Conservation (phyloP, 2,113 vertebrate genomes). For the Callionymus lyra region DNA sequence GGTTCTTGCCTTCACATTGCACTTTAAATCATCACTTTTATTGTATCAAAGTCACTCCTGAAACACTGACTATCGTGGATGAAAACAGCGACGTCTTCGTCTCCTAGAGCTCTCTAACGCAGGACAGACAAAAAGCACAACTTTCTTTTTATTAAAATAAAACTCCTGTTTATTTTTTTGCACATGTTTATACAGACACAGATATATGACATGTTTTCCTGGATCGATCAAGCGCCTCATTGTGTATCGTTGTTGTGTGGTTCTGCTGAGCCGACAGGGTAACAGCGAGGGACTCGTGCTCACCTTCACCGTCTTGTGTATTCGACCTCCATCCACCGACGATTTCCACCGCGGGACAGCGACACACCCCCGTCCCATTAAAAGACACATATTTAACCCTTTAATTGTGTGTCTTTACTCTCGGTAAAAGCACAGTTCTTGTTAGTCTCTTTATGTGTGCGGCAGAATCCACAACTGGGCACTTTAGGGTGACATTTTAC, state of each 20-base stretch:
- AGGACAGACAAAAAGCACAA: conserved; percentile 63
- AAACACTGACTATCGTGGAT: too few species aligned
- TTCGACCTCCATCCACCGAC: too few species aligned
- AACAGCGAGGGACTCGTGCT: neutral
- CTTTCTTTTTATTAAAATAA: conserved; percentile 47
- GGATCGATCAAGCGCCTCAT: conserved; percentile 12
- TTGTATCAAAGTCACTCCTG: too few species aligned
- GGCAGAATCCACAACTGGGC: conserved; percentile 49
- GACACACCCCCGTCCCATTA: too few species aligned
- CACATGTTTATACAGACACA: neutral
- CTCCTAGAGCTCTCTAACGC: conserved; percentile 41
- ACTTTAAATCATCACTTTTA: conserved; percentile 46
- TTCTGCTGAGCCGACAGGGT: conserved; percentile 53
- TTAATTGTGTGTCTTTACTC: too few species aligned
- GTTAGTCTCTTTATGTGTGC: conserved; percentile 27
- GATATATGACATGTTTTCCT: too few species aligned
- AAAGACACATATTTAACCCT: too few species aligned
- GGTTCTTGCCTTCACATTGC: conserved; percentile 48
- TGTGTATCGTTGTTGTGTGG: conserved; percentile 20
- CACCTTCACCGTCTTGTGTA: too few species aligned
- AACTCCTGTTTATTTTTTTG: conserved; percentile 9
- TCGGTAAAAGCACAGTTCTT: conserved; percentile 41
- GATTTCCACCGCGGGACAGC: too few species aligned
- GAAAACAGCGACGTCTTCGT: conserved; percentile 12
- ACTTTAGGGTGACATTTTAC: conserved; percentile 55